These are phyloP conservation scores for Acanthurus leucopareius DNA, from an alignment of 2,797 vertebrate genomes.

Conservation along the genomic window DNA sequence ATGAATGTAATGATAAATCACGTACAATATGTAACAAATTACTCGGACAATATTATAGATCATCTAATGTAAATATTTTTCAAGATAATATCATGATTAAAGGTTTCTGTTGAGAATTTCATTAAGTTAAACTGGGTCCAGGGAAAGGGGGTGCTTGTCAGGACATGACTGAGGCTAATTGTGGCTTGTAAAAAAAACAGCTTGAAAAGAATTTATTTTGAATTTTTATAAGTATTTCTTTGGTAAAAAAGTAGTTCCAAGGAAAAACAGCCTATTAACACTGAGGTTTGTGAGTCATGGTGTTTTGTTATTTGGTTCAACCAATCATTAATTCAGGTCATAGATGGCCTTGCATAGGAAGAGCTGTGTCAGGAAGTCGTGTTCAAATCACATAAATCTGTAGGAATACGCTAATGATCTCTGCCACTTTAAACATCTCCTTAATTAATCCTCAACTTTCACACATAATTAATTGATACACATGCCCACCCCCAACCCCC, in stretches of 20 bases:
- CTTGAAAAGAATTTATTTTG: too few species aligned
- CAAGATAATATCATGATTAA: too few species aligned
- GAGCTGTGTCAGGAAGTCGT: slow-evolving; percentile 1
- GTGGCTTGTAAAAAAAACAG: not conserved
- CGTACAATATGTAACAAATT: too few species aligned
- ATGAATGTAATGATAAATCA: not conserved
- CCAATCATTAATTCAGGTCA: not conserved
- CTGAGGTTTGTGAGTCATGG: not conserved
- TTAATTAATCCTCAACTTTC: slow-evolving; percentile 76
- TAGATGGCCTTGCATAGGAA: not conserved
- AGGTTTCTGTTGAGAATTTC: too few species aligned
- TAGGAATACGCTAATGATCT: slow-evolving; percentile 38
- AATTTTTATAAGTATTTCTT: not conserved
- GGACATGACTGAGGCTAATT: too few species aligned
- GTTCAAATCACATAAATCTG: slow-evolving; percentile 28
- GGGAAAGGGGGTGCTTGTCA: too few species aligned
- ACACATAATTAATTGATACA: slow-evolving; percentile 79
- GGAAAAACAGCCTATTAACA: too few species aligned
- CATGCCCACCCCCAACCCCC: slow-evolving; percentile 40
- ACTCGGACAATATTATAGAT: too few species aligned
- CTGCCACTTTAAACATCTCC: slow-evolving; percentile 62
- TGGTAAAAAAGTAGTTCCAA: not conserved
- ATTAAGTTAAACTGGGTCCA: too few species aligned
- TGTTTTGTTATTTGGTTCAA: not conserved
- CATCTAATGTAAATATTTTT: too few species aligned